Evolutionary conservation across 2,113 vertebrate species (phyloP).

Genomic region (Physeter macrocephalus): DNA sequence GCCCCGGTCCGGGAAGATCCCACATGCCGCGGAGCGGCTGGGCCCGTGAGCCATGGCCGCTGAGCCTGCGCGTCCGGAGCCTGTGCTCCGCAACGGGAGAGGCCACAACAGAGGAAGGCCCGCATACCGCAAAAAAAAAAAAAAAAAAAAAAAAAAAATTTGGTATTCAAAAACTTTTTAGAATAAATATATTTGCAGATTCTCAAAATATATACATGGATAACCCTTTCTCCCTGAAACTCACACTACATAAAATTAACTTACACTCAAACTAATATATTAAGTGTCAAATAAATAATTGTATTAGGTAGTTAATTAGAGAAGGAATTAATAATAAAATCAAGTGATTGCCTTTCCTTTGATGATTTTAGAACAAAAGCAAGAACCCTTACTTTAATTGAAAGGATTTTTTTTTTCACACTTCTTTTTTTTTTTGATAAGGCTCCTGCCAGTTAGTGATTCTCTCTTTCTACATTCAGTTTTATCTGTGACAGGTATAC

Average conservation of each 20-base stretch:
- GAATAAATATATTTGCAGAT: neutral
- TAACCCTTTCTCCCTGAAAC: neutral
- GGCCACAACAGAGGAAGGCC: no score
- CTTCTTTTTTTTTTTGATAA: neutral
- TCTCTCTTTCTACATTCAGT: neutral
- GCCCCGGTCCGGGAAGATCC: no score
- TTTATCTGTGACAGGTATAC: neutral
- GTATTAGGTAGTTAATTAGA: neutral
- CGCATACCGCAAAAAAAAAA: no score
- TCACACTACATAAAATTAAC: neutral
- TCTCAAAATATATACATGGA: neutral
- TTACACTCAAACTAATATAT: neutral
- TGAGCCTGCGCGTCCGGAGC: no score
- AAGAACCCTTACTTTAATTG: neutral
- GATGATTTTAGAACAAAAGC: neutral
- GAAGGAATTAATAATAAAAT: neutral
- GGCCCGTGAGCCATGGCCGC: no score
- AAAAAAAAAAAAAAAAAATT: no score
- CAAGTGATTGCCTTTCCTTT: neutral
- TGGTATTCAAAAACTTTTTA: neutral
- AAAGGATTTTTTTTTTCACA: neutral
- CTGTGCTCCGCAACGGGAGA: no score
- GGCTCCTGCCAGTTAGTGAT: neutral
- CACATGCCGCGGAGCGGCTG: no score
- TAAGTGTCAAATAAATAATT: neutral